phyloP scores from a whole-genome alignment of 2,113 vertebrate species.

The Malurus melanocephalus region DNA sequence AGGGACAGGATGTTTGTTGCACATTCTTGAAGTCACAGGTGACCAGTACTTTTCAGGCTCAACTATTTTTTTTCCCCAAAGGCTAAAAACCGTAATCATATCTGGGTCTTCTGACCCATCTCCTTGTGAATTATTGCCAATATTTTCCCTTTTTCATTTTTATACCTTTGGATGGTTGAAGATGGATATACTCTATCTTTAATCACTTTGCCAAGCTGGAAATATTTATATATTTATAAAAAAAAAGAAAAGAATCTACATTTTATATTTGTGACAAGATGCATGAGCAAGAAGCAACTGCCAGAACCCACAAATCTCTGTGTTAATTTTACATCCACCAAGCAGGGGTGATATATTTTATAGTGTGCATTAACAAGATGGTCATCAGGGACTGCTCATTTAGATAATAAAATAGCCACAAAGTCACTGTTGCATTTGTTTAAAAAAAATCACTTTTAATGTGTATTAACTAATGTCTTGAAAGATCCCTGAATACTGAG shows the following conservation, averaged over 20 bases:
- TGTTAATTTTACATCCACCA: not conserved
- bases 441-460: not conserved
- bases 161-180: not conserved
- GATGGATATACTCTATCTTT: not conserved
- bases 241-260: not conserved
- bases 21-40: not conserved
- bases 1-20: not conserved
- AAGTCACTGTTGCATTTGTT: not conserved
- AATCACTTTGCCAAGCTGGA: constrained; percentile 36
- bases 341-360: not conserved
- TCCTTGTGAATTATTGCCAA: not conserved
- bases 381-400: not conserved
- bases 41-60: not conserved
- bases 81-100: not conserved
- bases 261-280: constrained; percentile 44
- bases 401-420: not conserved
- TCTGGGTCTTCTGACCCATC: not conserved
- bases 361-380: not conserved
- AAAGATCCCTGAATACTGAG: not conserved
- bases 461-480: not conserved
- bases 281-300: not conserved
- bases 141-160: constrained; percentile 28
- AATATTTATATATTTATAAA: constrained; percentile 1
- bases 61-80: not conserved
- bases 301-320: constrained; percentile 35